A percentile compares a stretch with the other conserved stretches of the same genome.
These are phyloP conservation scores for Eulemur coronatus DNA, from an alignment of 2,797 vertebrate species.

Conservation along the genomic window DNA sequence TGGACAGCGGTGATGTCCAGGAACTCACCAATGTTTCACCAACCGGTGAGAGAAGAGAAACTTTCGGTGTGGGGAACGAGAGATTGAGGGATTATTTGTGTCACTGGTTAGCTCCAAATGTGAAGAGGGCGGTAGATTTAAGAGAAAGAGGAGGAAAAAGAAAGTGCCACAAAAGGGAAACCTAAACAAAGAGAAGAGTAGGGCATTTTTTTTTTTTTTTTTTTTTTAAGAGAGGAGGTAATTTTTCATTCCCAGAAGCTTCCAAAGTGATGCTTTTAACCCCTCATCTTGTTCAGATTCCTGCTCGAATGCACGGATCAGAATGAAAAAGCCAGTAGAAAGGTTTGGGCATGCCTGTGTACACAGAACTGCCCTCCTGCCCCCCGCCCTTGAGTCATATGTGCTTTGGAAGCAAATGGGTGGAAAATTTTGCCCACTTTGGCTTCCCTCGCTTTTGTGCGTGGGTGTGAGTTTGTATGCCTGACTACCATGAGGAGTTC, in stretches of 20 bases:
- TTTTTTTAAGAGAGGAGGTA: not conserved
- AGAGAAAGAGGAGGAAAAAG: not conserved
- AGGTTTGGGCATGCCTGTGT: slow-evolving; percentile 47
- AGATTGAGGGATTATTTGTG: not conserved
- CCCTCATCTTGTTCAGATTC: not conserved
- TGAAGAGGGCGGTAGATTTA: not conserved
- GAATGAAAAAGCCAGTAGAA: slow-evolving; percentile 42
- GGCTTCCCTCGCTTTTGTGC: slow-evolving; percentile 73
- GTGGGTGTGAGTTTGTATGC: slow-evolving; percentile 71
- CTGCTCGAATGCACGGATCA: not conserved
- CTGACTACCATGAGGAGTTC: slow-evolving; percentile 65
- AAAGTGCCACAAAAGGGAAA: not conserved
- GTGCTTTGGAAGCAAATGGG: slow-evolving; percentile 50
- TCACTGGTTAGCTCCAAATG: not conserved
- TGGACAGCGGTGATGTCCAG: not conserved
- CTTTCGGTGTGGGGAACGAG: not conserved
- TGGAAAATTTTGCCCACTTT: slow-evolving; percentile 78
- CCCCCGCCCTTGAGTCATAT: no score
- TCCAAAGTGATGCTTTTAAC: not conserved
- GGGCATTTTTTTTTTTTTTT: not conserved
- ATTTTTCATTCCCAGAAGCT: slow-evolving; percentile 12
- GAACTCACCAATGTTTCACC: not conserved
- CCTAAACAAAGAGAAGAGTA: not conserved
- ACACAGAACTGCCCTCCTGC: not conserved
- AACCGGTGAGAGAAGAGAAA: not conserved